Percentiles rank a stretch among this genome's conserved stretches.
phyloP scores from a whole-genome alignment of 2,797 vertebrate genomes.

The Erethizon dorsatum region DNA sequence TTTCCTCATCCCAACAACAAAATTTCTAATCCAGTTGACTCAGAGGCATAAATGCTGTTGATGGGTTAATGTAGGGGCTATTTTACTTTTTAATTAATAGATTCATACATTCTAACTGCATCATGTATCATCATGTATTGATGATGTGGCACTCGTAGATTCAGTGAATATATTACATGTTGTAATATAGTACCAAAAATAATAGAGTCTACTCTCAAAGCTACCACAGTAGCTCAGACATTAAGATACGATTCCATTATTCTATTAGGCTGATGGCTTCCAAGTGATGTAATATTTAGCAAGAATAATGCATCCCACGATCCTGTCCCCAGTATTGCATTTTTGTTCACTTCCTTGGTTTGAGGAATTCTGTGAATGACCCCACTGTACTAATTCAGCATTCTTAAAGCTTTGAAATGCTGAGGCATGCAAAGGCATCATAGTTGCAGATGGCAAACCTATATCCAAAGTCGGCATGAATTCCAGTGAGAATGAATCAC shows the following conservation, averaged over 20 bases:
- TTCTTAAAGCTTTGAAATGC: neutral
- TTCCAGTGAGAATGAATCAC: neutral
- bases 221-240: neutral
- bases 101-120: neutral
- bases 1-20: neutral
- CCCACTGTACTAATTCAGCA: neutral
- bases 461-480: neutral
- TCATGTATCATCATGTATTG: neutral
- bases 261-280: neutral
- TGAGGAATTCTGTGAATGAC: neutral
- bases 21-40: neutral
- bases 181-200: neutral
- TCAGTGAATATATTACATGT: neutral
- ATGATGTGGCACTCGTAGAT: neutral
- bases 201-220: neutral
- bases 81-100: neutral
- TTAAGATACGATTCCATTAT: slow-evolving; percentile 18
- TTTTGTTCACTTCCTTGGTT: neutral
- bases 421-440: neutral
- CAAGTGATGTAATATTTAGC: neutral
- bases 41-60: neutral
- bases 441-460: neutral
- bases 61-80: neutral
- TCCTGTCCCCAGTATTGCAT: neutral
- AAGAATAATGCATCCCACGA: neutral